Percentiles rank a stretch among this genome's conserved stretches.
Conservation (phyloP, 1,140 invertebrate genomes). For the Bombus superbus region DNA sequence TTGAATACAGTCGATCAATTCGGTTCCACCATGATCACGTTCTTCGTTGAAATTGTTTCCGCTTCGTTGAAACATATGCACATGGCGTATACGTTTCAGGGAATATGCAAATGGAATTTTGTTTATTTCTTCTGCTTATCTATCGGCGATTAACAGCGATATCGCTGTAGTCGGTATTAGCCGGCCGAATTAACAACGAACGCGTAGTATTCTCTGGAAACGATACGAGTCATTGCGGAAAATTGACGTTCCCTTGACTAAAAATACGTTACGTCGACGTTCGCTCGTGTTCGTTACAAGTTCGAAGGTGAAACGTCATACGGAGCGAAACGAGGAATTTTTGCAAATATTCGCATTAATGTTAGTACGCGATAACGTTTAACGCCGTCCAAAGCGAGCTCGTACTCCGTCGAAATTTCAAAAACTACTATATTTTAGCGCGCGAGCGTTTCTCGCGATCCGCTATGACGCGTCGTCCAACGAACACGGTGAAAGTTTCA, state of each 20-base stretch:
- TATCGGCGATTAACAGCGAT: no score
- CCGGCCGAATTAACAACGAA: neutral
- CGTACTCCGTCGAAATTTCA: no score
- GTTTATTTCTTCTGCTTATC: no score
- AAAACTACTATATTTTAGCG: no score
- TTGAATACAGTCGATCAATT: neutral
- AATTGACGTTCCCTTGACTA: neutral
- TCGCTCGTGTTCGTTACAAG: neutral
- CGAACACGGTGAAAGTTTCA: neutral
- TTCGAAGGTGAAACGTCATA: neutral
- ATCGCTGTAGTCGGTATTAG: neutral
- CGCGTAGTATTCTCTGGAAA: neutral
- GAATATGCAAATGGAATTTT: no score
- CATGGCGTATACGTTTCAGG: neutral
- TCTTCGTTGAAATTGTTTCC: neutral
- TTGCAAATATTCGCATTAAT: no score
- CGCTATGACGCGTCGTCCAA: no score
- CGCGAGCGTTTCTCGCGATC: no score
- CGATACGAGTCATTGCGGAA: neutral
- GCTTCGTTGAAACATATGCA: neutral
- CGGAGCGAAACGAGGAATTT: rapidly evolving
- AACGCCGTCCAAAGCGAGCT: no score
- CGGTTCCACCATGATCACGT: neutral
- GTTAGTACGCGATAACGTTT: no score
- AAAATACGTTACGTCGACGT: neutral